Evolutionary conservation across 1,140 invertebrate genomes (phyloP).

Genomic region (Physella acuta): DNA sequence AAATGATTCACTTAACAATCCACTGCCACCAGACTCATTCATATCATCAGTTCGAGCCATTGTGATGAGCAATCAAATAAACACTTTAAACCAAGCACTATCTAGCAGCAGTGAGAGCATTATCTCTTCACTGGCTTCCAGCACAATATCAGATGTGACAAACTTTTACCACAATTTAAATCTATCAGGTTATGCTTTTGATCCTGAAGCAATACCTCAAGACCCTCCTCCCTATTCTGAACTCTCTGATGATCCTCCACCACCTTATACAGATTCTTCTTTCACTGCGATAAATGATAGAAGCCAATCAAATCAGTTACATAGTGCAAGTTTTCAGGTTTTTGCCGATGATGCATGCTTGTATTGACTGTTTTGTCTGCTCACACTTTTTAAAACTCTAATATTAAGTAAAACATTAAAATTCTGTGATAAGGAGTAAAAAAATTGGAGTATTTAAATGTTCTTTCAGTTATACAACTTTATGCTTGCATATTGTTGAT

Average conservation of each 20-base stretch:
- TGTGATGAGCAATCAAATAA: not conserved
- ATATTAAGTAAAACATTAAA: no score
- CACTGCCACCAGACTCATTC: not conserved
- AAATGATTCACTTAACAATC: not conserved
- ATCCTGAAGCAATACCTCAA: not conserved
- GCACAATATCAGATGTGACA: not conserved
- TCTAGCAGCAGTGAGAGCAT: not conserved
- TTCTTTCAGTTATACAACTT: no score
- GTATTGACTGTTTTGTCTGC: no score
- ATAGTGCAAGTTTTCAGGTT: no score
- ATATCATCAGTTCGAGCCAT: not conserved
- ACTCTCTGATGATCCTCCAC: constrained; percentile 1
- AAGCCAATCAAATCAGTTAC: no score
- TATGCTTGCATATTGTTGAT: no score
- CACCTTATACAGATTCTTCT: constrained; percentile 13
- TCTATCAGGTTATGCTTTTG: constrained; percentile 5
- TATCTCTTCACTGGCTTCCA: not conserved
- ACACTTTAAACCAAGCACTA: no score
- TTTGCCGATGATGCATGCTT: no score
- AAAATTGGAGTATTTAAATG: no score
- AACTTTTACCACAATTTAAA: constrained; percentile 7
- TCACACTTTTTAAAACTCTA: no score
- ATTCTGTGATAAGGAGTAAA: no score
- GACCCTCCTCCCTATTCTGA: constrained; percentile 15
- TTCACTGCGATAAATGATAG: no score